Percentiles rank a stretch among this genome's conserved stretches.
phyloP scores from a whole-genome alignment of 92 coral and sea anemone genomes.

The Phenganax marumi region DNA sequence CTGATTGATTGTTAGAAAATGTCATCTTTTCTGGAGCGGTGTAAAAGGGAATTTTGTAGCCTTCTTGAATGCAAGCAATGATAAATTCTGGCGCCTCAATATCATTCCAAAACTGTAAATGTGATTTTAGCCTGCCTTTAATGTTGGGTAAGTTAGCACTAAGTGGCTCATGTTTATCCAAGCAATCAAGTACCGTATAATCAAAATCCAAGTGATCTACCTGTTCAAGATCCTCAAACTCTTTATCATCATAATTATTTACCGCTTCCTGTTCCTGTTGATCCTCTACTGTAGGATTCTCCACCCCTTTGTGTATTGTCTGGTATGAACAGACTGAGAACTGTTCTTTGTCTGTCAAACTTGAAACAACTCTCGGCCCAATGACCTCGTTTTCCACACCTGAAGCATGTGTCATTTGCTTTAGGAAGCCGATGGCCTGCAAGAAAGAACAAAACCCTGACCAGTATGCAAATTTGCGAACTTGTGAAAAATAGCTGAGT shows the following conservation, averaged over 20 bases:
- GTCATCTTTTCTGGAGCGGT: conserved; percentile 24
- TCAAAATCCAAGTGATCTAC: background rate
- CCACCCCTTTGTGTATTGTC: background rate
- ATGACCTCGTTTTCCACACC: conserved; percentile 58
- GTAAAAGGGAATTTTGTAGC: conserved; percentile 46
- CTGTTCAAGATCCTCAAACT: conserved; percentile 9
- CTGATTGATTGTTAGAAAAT: conserved; percentile 39
- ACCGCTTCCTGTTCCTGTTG: background rate
- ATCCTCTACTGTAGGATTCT: background rate
- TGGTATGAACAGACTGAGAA: no score
- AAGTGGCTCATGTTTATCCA: background rate
- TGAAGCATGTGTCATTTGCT: conserved; percentile 44
- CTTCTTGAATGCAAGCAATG: conserved; percentile 32
- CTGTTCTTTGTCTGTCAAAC: conserved; percentile 22
- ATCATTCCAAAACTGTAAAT: conserved; percentile 43
- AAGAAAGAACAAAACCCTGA: conserved; percentile 14
- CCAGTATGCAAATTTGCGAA: background rate
- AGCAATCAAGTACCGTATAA: no score
- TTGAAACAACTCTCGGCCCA: conserved; percentile 37
- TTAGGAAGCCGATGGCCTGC: conserved; percentile 55
- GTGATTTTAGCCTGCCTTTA: conserved; percentile 49
- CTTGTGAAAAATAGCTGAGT: background rate
- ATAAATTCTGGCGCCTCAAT: conserved; percentile 43
- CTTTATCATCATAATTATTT: background rate
- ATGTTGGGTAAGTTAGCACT: conserved; percentile 14